Evolutionary conservation across 2,113 vertebrate genomes (phyloP).

Genomic region (Cyanocitta stelleri): DNA sequence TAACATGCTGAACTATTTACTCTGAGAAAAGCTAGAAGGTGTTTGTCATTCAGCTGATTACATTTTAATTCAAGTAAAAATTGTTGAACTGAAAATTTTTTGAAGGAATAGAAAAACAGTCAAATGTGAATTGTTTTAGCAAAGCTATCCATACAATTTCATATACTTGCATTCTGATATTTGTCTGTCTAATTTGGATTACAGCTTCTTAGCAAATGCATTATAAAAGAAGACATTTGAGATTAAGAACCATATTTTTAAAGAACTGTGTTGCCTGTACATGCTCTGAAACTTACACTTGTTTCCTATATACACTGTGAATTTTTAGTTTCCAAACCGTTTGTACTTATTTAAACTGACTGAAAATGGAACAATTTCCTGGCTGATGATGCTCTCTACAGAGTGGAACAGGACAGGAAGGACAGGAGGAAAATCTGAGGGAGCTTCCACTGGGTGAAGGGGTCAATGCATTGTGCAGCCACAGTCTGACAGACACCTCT

Average conservation of each 20-base stretch:
- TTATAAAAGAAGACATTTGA: neutral
- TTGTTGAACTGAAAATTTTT: neutral
- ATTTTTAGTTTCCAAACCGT: neutral
- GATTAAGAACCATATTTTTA: neutral
- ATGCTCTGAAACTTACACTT: neutral
- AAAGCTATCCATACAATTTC: neutral
- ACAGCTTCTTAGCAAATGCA: neutral
- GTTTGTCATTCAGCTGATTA: neutral
- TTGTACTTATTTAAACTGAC: neutral
- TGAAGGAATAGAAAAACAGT: neutral
- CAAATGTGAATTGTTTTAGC: neutral
- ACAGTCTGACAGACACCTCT: neutral
- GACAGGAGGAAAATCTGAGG: neutral
- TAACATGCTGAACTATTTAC: neutral
- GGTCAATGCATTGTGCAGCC: neutral
- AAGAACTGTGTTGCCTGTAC: neutral
- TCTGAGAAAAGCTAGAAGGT: neutral
- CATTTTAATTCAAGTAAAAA: neutral
- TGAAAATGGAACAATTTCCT: neutral
- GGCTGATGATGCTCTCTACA: neutral
- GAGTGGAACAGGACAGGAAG: neutral
- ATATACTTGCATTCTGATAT: neutral
- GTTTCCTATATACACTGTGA: neutral
- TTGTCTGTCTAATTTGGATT: neutral
- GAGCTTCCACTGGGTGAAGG: neutral